These are phyloP conservation scores for Aplysina aerophoba DNA, from an alignment of 37 sponge, comb jelly and placozoan species.

Conservation along the genomic window DNA sequence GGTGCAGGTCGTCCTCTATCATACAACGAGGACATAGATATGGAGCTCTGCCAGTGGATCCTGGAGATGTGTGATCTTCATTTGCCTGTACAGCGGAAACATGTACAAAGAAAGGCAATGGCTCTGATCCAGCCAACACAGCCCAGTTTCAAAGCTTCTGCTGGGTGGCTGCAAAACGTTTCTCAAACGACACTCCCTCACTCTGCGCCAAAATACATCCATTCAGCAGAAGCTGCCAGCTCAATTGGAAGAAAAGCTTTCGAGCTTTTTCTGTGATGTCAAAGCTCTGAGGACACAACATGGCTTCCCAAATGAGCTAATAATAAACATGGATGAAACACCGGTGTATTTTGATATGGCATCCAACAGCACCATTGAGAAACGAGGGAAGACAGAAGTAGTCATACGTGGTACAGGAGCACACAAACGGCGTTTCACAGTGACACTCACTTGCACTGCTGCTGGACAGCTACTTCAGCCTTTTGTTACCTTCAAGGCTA, in stretches of 20 bases:
- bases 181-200: background rate
- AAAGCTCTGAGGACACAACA: background rate
- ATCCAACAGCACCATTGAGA: background rate
- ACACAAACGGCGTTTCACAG: background rate
- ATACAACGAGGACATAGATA: background rate
- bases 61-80: background rate
- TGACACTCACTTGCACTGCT: background rate
- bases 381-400: background rate
- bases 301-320: background rate
- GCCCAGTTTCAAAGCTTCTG: background rate
- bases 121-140: conserved; percentile 1
- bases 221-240: background rate
- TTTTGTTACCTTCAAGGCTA: background rate
- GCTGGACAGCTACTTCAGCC: background rate
- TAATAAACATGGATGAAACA: too few relatives aligned
- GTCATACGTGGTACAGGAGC: background rate
- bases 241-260: background rate
- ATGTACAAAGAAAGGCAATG: background rate
- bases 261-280: background rate
- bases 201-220: background rate
- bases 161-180: background rate
- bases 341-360: too few relatives aligned
- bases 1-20: background rate
- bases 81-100: background rate
- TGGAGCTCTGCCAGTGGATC: background rate